Evolutionary conservation across 2,797 vertebrate species (phyloP), one percentile per base, ranked within the genome.

Genomic region (Adelosebastes latens): DNA sequence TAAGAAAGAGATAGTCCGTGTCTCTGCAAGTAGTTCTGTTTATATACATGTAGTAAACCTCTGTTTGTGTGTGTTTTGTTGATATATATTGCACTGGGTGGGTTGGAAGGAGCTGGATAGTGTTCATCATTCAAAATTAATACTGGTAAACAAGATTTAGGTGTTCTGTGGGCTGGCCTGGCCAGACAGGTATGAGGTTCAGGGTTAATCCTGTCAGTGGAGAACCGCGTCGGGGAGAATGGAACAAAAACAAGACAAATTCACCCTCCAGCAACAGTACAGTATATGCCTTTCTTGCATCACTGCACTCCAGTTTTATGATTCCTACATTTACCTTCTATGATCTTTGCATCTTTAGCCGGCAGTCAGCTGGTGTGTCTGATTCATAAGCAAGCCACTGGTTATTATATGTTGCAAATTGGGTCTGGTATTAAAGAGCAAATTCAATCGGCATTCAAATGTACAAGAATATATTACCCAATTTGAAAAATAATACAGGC

Each of bases 401-500:
- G 89, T 94, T 92, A 89, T 92, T 87, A 88, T 90, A 89, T 77
- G 82, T 86, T 62, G 79, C 87, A 92, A 92, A 94, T 93, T 92
- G 78, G 83, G 79, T 83, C 74, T 90, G 79, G 87, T 85, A 90
- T 90, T 88, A 92, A 91, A 90, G 81, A 84, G 71, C 55, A 92
- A 93, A 94, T 93, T 94, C 81, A 92, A 85, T 94, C 72, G 77
- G 78, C 87, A 91, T 94, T 92, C 83, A 93, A 89, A 94, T 90
- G 83, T 86, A 92, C 84, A 90, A 80, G 77, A 94, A 94, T 91
- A 93, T 87, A 95, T 94, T 93, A 94, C 86, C 86, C 89, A 92
- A 87, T 95, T 91, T 93, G 83, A 82, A 84, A 87, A 90, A 91
- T 87, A 89, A 92, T 84, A 89, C 86, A 81, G 77, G 87, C 90